These are phyloP conservation scores for Parasteatoda tepidariorum DNA, from an alignment of 1,140 invertebrate species.

Conservation along the genomic window DNA sequence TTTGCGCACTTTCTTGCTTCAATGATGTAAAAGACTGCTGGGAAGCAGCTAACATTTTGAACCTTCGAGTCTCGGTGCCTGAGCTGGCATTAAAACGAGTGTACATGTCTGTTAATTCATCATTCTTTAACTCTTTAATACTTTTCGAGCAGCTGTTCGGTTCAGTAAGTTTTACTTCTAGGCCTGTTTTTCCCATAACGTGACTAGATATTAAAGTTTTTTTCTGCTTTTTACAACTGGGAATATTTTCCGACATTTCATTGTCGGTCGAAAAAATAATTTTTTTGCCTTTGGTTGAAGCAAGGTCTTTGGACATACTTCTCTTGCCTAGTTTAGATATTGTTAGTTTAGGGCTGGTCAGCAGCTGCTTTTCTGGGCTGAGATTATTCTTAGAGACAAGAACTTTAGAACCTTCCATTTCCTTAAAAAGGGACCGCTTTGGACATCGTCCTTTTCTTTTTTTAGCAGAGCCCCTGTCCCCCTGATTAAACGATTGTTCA, in stretches of 20 bases:
- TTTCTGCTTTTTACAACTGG: neutral
- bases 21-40: neutral
- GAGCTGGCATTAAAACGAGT: slow-evolving; percentile 41
- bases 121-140: neutral
- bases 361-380: neutral
- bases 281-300: neutral
- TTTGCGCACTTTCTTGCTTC: neutral
- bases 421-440: slow-evolving; percentile 18
- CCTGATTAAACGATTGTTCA: neutral
- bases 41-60: slow-evolving; percentile 36
- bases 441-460: slow-evolving; percentile 30
- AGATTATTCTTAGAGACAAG: neutral
- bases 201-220: neutral
- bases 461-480: neutral
- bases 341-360: neutral
- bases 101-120: slow-evolving; percentile 34
- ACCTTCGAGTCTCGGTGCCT: slow-evolving; percentile 14
- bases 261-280: neutral
- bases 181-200: neutral
- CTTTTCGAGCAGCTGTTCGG: neutral
- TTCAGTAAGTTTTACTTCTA: neutral
- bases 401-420: neutral
- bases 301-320: neutral
- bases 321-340: neutral
- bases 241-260: neutral